phyloP scores from a whole-genome alignment of 2,888 invertebrate species.

The Mythimna loreyi region DNA sequence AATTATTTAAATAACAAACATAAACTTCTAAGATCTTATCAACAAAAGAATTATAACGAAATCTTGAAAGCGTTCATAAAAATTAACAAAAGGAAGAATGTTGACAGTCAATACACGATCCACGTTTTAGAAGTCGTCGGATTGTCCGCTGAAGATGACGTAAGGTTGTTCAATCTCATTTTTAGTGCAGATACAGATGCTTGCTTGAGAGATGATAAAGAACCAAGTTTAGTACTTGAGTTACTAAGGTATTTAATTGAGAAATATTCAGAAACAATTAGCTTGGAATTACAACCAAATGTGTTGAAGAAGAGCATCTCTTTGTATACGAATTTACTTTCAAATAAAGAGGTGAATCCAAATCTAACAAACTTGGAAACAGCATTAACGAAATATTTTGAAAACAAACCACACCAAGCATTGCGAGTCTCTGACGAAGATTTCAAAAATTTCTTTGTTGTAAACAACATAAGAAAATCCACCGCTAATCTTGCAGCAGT shows the following conservation, averaged over 20 bases:
- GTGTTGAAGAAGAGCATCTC: slow-evolving; percentile 80
- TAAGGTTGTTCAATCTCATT: slow-evolving; percentile 82
- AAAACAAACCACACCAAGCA: slow-evolving; percentile 91
- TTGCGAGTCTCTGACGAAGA: slow-evolving; percentile 86
- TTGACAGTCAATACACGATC: slow-evolving; percentile 78
- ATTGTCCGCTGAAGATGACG: slow-evolving; percentile 81
- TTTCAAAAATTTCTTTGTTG: slow-evolving; percentile 88
- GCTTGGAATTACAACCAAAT: slow-evolving; percentile 76
- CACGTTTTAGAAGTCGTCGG: slow-evolving; percentile 85
- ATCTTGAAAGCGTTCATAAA: slow-evolving; percentile 86
- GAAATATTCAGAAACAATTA: slow-evolving; percentile 82
- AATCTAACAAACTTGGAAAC: slow-evolving; percentile 90
- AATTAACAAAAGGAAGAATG: slow-evolving; percentile 81
- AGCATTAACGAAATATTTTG: slow-evolving; percentile 90
- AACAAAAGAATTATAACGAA: slow-evolving; percentile 88
- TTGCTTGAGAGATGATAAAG: slow-evolving; percentile 86
- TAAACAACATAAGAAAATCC: slow-evolving; percentile 89
- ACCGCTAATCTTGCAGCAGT: slow-evolving; percentile 91
- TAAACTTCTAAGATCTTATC: slow-evolving; percentile 86
- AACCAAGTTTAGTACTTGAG: slow-evolving; percentile 88
- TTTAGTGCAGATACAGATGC: slow-evolving; percentile 75
- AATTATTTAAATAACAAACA: slow-evolving; percentile 78
- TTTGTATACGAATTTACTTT: slow-evolving; percentile 86
- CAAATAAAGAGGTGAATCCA: slow-evolving; percentile 78
- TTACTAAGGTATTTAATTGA: slow-evolving; percentile 85